A percentile compares a stretch with the other conserved stretches of the same genome.
Evolutionary conservation across 2,113 vertebrate species (phyloP).

Genomic region (Nyctibius bracteatus): DNA sequence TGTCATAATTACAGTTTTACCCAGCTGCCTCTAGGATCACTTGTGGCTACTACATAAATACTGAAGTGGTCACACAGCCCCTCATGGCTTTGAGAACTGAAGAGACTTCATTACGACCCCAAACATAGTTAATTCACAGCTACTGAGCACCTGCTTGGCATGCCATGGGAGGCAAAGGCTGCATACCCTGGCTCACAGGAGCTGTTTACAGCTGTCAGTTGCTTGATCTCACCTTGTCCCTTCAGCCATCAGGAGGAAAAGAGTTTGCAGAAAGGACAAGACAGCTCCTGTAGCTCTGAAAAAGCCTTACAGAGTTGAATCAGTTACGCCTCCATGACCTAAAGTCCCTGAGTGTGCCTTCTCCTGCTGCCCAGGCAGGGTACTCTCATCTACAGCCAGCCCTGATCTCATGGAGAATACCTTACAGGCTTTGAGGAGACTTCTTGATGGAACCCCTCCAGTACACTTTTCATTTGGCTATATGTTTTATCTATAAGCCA

Average conservation of each 20-base stretch:
- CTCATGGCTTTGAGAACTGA: not conserved
- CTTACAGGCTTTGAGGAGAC: not conserved
- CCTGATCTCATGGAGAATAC: not conserved
- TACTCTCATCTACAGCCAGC: not conserved
- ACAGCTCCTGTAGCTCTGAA: not conserved
- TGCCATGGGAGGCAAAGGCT: not conserved
- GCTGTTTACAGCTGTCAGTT: not conserved
- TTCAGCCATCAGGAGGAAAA: not conserved
- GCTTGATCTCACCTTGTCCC: not conserved
- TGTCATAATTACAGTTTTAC: not conserved
- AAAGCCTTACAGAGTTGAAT: not conserved
- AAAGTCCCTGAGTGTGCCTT: not conserved
- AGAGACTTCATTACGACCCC: not conserved
- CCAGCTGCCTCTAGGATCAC: not conserved
- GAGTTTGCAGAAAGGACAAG: not conserved
- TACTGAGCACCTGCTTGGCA: not conserved
- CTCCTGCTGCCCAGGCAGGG: not conserved
- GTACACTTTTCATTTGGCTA: not conserved
- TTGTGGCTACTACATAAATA: not conserved
- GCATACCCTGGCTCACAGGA: not conserved
- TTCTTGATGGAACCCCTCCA: not conserved
- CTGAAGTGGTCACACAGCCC: fast-evolving
- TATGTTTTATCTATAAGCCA: not conserved
- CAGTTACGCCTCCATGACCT: not conserved
- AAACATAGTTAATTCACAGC: not conserved